Evolutionary conservation across 2,888 invertebrate species (phyloP).

Genomic region (Phalera bucephala): DNA sequence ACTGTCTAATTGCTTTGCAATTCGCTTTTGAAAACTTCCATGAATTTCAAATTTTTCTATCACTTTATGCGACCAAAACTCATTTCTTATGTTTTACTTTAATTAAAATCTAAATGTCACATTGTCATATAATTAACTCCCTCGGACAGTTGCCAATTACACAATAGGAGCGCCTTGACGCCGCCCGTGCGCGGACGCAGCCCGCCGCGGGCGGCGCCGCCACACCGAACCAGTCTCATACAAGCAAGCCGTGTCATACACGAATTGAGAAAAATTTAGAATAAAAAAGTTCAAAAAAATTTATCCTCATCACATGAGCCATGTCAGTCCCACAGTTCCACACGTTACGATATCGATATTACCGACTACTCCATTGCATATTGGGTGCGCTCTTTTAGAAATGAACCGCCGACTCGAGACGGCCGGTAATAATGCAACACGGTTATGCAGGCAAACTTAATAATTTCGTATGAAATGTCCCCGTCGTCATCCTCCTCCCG

Average conservation of each 20-base stretch:
- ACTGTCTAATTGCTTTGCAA: neutral
- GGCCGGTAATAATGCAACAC: conserved; percentile 13
- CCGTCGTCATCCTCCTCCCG: conserved; percentile 22
- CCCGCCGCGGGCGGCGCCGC: conserved; percentile 16
- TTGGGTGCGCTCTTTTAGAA: conserved; percentile 42
- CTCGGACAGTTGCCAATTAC: conserved; percentile 24
- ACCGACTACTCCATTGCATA: conserved; percentile 56
- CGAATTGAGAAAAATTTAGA: conserved; percentile 59
- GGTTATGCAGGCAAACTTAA: conserved; percentile 1
- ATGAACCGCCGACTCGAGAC: conserved; percentile 5
- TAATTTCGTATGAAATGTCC: conserved; percentile 11
- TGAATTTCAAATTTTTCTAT: too few species aligned
- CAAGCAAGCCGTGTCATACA: conserved; percentile 74
- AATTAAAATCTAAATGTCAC: too few species aligned
- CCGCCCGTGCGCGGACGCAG: conserved; percentile 8
- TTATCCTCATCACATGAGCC: conserved; percentile 80
- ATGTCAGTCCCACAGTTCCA: conserved; percentile 71
- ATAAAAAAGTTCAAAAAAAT: conserved; percentile 48
- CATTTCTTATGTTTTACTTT: too few species aligned
- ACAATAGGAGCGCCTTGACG: conserved; percentile 24
- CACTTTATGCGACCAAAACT: too few species aligned
- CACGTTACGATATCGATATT: conserved; percentile 59
- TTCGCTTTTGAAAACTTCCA: too few species aligned
- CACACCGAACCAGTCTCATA: conserved; percentile 66
- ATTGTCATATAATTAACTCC: too few species aligned